Conservation (phyloP, 1,140 invertebrate genomes). For the Tetranychus cinnabarinus region DNA sequence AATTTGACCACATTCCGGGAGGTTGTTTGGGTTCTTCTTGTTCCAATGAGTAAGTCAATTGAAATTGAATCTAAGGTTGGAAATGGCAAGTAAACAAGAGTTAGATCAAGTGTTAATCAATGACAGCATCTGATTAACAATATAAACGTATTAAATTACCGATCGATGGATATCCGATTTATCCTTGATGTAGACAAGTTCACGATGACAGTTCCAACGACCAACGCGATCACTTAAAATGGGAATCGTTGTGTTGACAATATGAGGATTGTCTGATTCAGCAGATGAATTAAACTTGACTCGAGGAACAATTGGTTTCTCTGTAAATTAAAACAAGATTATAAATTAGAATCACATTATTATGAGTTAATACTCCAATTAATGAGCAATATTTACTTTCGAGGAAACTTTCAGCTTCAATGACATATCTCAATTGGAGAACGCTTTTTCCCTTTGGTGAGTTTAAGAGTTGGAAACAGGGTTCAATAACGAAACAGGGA, state of each 20-base stretch:
- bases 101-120: too few relatives aligned
- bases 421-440: slow-evolving; percentile 31
- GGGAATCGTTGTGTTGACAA: slow-evolving; percentile 16
- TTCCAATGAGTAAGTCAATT: slow-evolving; percentile 35
- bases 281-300: slow-evolving; percentile 35
- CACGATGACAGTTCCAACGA: slow-evolving; percentile 33
- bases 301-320: slow-evolving; percentile 19
- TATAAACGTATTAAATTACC: slow-evolving; percentile 8
- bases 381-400: slow-evolving; percentile 23
- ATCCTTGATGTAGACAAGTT: slow-evolving; percentile 48
- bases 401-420: slow-evolving; percentile 54
- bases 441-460: not conserved
- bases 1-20: slow-evolving; percentile 20
- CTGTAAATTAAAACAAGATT: not conserved
- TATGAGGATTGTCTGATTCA: slow-evolving; percentile 17
- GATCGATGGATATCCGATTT: slow-evolving; percentile 15
- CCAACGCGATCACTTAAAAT: not conserved
- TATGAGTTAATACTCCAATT: too few relatives aligned
- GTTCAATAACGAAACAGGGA: slow-evolving; percentile 65
- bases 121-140: too few relatives aligned
- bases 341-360: not conserved
- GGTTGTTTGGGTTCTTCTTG: not conserved
- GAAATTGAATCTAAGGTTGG: slow-evolving; percentile 48
- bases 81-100: too few relatives aligned
- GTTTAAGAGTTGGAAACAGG: slow-evolving; percentile 47